These are phyloP conservation scores for Euura saliciscinereae DNA, from an alignment of 1,140 invertebrate genomes.

Conservation along the genomic window DNA sequence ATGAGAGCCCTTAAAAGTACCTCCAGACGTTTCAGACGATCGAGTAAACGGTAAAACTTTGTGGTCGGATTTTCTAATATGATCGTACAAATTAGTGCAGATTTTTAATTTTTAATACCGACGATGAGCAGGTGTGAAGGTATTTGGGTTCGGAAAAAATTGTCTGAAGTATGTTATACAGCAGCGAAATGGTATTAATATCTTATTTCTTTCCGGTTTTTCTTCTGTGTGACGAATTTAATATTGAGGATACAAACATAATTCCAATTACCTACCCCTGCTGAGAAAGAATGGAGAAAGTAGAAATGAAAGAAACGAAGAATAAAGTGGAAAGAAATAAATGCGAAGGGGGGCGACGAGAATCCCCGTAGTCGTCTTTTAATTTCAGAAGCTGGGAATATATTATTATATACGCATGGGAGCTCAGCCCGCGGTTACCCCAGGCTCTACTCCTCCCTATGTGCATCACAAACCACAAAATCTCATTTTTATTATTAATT, in stretches of 20 bases:
- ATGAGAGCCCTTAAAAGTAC: too few relatives aligned
- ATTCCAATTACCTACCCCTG: conserved; percentile 22
- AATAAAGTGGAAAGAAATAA: not conserved
- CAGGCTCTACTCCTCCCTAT: not conserved
- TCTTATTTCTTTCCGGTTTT: too few relatives aligned
- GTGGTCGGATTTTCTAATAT: too few relatives aligned
- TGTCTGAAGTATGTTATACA: too few relatives aligned
- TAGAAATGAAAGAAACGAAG: not conserved
- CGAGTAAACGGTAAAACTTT: too few relatives aligned
- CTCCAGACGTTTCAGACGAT: too few relatives aligned
- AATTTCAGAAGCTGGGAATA: not conserved
- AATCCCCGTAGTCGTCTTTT: not conserved
- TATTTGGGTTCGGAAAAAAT: too few relatives aligned
- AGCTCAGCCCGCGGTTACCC: not conserved
- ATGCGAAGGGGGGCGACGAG: not conserved
- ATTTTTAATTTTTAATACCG: too few relatives aligned
- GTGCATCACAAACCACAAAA: not conserved
- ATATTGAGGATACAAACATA: conserved; percentile 13
- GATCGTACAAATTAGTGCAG: too few relatives aligned
- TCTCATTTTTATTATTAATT: conserved; percentile 5
- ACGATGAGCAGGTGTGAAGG: too few relatives aligned
- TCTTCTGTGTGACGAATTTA: too few relatives aligned
- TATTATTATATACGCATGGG: not conserved
- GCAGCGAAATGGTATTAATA: too few relatives aligned
- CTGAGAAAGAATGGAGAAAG: conserved; percentile 32